Conservation (phyloP, 2,113 vertebrate genomes). For the Nannospalax galili region DNA sequence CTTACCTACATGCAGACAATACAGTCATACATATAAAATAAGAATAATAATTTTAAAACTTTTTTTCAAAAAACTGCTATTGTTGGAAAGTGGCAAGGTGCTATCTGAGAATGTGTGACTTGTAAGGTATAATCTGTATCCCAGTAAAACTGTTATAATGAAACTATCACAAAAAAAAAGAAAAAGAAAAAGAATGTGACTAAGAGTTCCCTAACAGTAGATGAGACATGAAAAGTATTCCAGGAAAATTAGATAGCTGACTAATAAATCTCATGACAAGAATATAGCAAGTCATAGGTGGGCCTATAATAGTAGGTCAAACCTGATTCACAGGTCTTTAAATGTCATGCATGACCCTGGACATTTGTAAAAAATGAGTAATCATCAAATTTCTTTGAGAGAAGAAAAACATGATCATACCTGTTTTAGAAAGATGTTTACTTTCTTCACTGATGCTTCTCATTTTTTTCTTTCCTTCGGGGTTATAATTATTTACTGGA, state of each 20-base stretch:
- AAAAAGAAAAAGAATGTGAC: background rate
- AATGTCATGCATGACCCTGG: background rate
- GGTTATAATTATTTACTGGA: background rate
- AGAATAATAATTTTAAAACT: too few species aligned
- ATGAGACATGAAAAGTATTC: background rate
- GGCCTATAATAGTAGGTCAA: background rate
- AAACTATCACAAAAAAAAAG: background rate
- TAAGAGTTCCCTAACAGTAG: slow-evolving; percentile 1
- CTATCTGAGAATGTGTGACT: slow-evolving; percentile 33
- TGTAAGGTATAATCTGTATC: background rate
- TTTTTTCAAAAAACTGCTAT: too few species aligned
- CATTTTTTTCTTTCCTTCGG: slow-evolving; percentile 10
- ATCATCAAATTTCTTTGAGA: slow-evolving; percentile 1
- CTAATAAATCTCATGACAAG: background rate
- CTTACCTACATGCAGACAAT: too few species aligned
- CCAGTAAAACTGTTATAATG: background rate
- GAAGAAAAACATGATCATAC: slow-evolving; percentile 13
- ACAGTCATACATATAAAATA: too few species aligned
- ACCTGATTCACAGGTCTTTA: background rate
- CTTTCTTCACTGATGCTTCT: slow-evolving; percentile 17
- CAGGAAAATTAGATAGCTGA: slow-evolving; percentile 20
- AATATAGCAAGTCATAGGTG: background rate
- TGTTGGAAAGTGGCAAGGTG: background rate
- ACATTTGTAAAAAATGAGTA: background rate
- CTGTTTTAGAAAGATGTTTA: slow-evolving; percentile 36